phyloP scores from a whole-genome alignment of 2,797 vertebrate species.

The Pipistrellus nathusii region DNA sequence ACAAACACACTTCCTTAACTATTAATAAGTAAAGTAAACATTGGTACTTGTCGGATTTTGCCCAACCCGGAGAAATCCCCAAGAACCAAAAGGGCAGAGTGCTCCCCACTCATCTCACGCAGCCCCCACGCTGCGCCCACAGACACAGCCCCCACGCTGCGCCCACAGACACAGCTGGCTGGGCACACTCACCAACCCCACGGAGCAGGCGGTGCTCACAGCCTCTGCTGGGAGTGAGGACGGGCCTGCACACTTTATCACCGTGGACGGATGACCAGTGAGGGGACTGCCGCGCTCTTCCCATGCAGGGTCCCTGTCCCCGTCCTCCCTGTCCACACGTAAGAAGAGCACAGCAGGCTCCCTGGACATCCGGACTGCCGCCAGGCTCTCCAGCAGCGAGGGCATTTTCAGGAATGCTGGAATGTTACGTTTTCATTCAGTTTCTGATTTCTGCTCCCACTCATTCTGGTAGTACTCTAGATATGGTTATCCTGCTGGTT shows the following conservation, averaged over 20 bases:
- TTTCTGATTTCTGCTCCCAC: slow-evolving; percentile 52
- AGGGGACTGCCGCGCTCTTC: too few species aligned
- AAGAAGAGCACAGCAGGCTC: neutral
- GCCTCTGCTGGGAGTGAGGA: neutral
- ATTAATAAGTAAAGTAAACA: slow-evolving; percentile 64
- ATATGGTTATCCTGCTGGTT: neutral
- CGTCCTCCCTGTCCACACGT: neutral
- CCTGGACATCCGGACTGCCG: neutral
- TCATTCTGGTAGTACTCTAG: neutral
- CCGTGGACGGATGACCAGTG: neutral
- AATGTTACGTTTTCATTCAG: slow-evolving; percentile 46
- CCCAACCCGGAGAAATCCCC: slow-evolving; percentile 15
- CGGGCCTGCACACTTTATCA: neutral
- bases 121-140: neutral
- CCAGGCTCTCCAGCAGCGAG: neutral
- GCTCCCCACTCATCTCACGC: neutral
- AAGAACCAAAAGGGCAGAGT: neutral
- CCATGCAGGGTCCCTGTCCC: neutral
- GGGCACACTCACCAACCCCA: neutral
- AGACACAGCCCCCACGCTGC: neutral
- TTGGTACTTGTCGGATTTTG: neutral
- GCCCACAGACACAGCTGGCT: neutral
- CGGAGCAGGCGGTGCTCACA: slow-evolving; percentile 15
- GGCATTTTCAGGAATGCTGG: slow-evolving; percentile 36
- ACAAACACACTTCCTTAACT: slow-evolving; percentile 62